Percentiles rank a stretch among this genome's conserved stretches.
Conservation (phyloP, 92 coral and sea anemone species). For the Paragorgia papillata region DNA sequence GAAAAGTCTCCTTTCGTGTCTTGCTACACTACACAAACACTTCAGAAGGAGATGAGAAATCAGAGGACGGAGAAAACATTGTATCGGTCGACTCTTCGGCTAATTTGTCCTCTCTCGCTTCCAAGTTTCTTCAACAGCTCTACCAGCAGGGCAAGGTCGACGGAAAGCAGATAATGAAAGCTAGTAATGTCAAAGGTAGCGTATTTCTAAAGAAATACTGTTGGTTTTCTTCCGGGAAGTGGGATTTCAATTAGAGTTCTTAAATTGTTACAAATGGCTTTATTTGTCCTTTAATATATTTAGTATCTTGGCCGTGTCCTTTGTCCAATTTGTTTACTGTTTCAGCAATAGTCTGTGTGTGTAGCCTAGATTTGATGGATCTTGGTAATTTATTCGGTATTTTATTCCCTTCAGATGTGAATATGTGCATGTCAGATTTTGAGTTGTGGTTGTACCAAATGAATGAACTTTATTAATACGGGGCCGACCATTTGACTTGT, state of each 20-base stretch:
- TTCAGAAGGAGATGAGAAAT: conserved; percentile 65
- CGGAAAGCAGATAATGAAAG: conserved; percentile 88
- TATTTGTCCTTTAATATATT: no score
- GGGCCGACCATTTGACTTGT: no score
- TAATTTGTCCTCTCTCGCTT: conserved; percentile 74
- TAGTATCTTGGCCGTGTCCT: neutral
- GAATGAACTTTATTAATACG: no score
- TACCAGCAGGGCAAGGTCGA: conserved; percentile 88
- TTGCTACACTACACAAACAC: conserved; percentile 64
- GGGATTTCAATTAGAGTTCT: no score
- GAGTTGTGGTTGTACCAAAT: no score
- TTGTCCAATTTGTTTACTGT: neutral
- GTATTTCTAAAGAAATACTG: neutral
- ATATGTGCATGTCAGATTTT: no score
- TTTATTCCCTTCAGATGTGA: no score
- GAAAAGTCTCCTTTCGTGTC: conserved; percentile 4
- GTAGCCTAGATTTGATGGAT: no score
- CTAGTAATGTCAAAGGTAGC: conserved; percentile 92
- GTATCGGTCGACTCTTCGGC: conserved; percentile 59
- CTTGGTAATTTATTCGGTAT: no score
- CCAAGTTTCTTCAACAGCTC: conserved; percentile 83
- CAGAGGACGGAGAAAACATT: conserved; percentile 66
- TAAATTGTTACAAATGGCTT: no score
- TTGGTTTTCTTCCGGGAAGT: neutral
- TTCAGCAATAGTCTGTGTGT: no score